A percentile compares a stretch with the other conserved stretches of the same genome.
phyloP scores from a whole-genome alignment of 2,113 vertebrate species.

The Sakesphorus luctuosus region DNA sequence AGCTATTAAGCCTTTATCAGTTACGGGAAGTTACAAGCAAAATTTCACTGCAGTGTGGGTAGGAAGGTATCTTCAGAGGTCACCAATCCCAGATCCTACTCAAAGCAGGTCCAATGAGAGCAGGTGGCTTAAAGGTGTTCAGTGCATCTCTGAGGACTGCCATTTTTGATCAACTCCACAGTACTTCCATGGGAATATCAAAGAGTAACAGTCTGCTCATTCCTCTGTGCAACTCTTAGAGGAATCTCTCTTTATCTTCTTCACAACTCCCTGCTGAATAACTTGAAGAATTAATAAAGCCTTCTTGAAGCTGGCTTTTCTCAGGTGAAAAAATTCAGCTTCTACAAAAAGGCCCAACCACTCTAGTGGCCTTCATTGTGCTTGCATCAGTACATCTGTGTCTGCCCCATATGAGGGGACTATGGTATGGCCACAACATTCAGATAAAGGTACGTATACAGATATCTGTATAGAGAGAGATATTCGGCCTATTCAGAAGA shows the following conservation, averaged over 20 bases:
- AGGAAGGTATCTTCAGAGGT: not conserved
- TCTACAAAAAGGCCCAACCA: not conserved
- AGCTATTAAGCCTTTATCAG: not conserved
- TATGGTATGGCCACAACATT: rapidly evolving
- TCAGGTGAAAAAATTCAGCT: not conserved
- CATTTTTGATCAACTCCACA: not conserved
- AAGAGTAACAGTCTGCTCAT: not conserved
- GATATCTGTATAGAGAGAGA: too few relatives aligned
- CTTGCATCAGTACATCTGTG: rapidly evolving
- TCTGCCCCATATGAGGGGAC: rapidly evolving
- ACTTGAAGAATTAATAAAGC: not conserved
- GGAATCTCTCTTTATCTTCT: not conserved
- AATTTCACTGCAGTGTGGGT: not conserved
- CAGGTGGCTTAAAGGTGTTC: not conserved
- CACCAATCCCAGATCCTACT: not conserved
- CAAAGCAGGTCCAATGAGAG: not conserved
- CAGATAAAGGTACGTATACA: not conserved
- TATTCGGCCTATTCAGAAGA: too few relatives aligned
- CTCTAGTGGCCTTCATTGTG: not conserved
- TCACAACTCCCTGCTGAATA: not conserved
- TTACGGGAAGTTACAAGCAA: not conserved
- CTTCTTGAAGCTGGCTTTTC: not conserved
- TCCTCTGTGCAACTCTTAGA: not conserved
- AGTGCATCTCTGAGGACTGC: not conserved
- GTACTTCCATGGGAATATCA: not conserved